Evolutionary conservation across 37 sponge, comb jelly and placozoan species (phyloP).

Genomic region (Dysidea cf. avara): DNA sequence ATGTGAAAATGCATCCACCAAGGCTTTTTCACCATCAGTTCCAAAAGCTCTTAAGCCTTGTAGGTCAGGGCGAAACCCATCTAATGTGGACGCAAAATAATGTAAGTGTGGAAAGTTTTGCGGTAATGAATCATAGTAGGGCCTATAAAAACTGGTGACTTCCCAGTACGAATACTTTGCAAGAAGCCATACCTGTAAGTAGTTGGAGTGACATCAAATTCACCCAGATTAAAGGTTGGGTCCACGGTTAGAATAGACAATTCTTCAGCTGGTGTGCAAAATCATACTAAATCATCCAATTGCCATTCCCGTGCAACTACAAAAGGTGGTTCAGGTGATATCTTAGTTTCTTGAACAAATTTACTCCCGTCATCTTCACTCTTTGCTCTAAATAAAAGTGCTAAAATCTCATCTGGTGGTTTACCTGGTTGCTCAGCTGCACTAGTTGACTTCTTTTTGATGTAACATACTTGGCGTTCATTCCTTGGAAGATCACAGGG

Average conservation of each 20-base stretch:
- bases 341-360: slow-evolving; percentile 23
- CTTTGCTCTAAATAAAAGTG: slow-evolving; percentile 33
- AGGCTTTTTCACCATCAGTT: slow-evolving; percentile 54
- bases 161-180: no score
- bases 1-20: no score
- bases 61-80: slow-evolving; percentile 37
- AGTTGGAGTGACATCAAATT: no score
- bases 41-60: slow-evolving; percentile 44
- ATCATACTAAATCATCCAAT: no score
- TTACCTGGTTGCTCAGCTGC: no score
- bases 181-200: no score
- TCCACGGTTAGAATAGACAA: slow-evolving; percentile 40
- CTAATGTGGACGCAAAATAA: slow-evolving; percentile 52
- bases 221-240: slow-evolving; percentile 54
- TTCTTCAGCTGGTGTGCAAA: no score
- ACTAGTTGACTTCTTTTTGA: no score
- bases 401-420: slow-evolving; percentile 53
- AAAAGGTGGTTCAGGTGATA: no score
- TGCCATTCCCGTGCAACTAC: no score
- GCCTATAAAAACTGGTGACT: slow-evolving; percentile 49
- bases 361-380: slow-evolving; percentile 15
- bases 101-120: slow-evolving; percentile 41
- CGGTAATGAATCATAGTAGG: slow-evolving; percentile 45
- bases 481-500: no score
- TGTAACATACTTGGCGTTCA: no score